Conservation (phyloP, 2,113 vertebrate species). For the Semnopithecus entellus region DNA sequence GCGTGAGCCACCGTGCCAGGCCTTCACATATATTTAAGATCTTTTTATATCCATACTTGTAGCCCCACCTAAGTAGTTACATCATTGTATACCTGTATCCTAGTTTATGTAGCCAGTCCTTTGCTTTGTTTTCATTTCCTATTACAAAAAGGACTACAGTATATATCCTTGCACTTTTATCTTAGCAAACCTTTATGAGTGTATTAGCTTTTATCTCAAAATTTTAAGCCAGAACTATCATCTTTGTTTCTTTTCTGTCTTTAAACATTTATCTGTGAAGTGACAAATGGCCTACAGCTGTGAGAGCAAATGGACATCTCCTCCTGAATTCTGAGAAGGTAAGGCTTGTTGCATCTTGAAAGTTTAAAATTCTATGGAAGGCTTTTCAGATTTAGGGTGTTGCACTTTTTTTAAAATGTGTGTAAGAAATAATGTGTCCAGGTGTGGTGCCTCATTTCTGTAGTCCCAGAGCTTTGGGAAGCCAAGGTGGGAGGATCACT, state of each 20-base stretch:
- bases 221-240: not conserved
- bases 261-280: slow-evolving; percentile 79
- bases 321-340: slow-evolving; percentile 99
- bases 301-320: slow-evolving; percentile 97
- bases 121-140: not conserved
- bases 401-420: not conserved
- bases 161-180: not conserved
- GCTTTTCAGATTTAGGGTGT: not conserved
- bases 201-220: slow-evolving; percentile 29
- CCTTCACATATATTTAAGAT: not conserved
- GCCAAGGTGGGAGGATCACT: no score
- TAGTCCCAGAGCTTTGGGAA: no score
- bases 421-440: not conserved
- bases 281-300: slow-evolving; percentile 95
- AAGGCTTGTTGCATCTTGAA: not conserved
- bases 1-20: no score
- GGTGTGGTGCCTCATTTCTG: no score
- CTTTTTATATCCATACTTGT: not conserved
- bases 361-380: not conserved
- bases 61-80: not conserved
- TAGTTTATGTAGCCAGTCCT: not conserved
- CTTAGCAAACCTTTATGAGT: not conserved
- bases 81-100: not conserved
- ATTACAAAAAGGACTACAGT: not conserved
- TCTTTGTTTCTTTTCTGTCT: slow-evolving; percentile 53